Conservation (phyloP, 2,113 vertebrate species). For the Sarotherodon lohbergeri region DNA sequence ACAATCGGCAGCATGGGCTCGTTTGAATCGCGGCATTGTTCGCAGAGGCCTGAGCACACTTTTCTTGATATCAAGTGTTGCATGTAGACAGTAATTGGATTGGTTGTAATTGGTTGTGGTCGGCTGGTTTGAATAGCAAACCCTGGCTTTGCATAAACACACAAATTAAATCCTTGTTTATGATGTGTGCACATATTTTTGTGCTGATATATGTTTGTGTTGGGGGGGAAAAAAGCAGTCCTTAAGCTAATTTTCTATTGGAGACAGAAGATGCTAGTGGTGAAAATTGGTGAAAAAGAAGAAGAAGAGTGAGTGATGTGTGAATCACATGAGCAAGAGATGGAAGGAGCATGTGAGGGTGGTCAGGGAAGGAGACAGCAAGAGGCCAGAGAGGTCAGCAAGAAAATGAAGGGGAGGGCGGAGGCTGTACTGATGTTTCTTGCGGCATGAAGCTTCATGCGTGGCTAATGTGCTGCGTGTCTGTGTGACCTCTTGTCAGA, state of each 20-base stretch:
- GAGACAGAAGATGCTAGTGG: background rate
- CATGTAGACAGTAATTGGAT: slow-evolving; percentile 61
- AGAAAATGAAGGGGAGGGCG: background rate
- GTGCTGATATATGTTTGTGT: background rate
- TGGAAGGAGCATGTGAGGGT: background rate
- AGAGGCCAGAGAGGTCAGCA: slow-evolving; percentile 20
- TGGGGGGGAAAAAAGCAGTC: background rate
- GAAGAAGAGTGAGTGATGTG: background rate
- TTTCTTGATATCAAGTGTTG: slow-evolving; percentile 58
- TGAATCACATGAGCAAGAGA: background rate
- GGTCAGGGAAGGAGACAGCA: background rate
- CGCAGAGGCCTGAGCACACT: slow-evolving; percentile 1
- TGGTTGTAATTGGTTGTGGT: slow-evolving; percentile 64
- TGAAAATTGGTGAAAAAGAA: background rate
- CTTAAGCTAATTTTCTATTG: background rate
- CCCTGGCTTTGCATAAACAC: slow-evolving; percentile 61
- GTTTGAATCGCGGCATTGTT: slow-evolving; percentile 31
- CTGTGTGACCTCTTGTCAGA: slow-evolving; percentile 5
- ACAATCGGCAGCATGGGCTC: background rate
- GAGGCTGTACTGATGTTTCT: background rate
- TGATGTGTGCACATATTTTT: slow-evolving; percentile 18
- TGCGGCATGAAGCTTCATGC: background rate
- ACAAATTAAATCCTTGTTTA: slow-evolving; percentile 51
- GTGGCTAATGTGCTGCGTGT: background rate
- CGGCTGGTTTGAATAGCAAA: slow-evolving; percentile 49